Conservation (phyloP, 2,113 vertebrate genomes). For the Rhineura floridana region DNA sequence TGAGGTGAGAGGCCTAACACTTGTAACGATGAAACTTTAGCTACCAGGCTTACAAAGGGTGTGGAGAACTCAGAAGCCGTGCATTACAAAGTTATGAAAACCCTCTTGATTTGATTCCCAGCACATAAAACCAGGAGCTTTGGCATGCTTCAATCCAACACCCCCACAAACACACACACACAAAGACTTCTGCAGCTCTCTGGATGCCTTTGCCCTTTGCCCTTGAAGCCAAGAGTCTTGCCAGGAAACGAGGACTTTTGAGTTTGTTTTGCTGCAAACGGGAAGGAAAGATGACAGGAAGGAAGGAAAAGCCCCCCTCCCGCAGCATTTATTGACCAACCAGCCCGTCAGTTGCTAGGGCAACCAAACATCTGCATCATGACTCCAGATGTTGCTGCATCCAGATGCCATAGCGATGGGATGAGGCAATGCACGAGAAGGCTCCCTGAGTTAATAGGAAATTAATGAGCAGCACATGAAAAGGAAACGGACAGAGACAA, state of each 20-base stretch:
- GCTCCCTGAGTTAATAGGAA: background rate
- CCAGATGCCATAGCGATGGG: slow-evolving; percentile 70
- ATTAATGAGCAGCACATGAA: background rate
- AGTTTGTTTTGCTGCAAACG: background rate
- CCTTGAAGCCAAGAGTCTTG: background rate
- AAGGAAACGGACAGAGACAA: too few species aligned
- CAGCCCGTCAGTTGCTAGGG: slow-evolving; percentile 61
- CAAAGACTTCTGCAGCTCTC: background rate
- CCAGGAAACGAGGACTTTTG: background rate
- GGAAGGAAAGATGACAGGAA: slow-evolving; percentile 13
- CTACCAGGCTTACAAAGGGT: background rate
- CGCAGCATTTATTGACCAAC: slow-evolving; percentile 66
- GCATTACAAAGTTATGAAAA: background rate
- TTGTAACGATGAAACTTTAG: too few species aligned
- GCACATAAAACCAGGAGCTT: background rate
- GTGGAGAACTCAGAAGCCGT: background rate
- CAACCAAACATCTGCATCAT: slow-evolving; percentile 73
- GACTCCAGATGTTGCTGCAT: slow-evolving; percentile 72
- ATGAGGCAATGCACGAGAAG: slow-evolving; percentile 58
- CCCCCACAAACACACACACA: too few species aligned
- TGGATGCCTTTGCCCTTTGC: background rate
- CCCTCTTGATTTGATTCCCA: background rate
- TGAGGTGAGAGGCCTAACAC: too few species aligned
- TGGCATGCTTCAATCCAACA: background rate
- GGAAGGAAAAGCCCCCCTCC: slow-evolving; percentile 39